A percentile compares a stretch with the other conserved stretches of the same genome.
Conservation (phyloP, 2,888 invertebrate species). For the Tromatobia lineatoria region DNA sequence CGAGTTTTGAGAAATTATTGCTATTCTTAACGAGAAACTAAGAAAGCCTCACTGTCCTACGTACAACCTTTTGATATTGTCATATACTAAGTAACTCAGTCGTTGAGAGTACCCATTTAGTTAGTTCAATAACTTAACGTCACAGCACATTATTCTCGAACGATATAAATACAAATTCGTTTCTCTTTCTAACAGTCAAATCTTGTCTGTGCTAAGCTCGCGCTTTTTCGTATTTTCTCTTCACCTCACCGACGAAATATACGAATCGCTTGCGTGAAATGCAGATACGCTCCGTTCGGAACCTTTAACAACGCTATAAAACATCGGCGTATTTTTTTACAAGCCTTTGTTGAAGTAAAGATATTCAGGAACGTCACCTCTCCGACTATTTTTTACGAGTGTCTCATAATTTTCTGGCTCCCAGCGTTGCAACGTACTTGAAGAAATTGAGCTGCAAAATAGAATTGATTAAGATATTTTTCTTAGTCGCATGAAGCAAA, state of each 20-base stretch:
- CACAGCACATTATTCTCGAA: constrained; percentile 60
- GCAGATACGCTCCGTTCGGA: constrained; percentile 43
- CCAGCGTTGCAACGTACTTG: constrained; percentile 90
- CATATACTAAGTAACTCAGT: constrained; percentile 51
- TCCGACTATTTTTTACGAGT: constrained; percentile 89
- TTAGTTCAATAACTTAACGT: constrained; percentile 53
- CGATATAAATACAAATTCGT: constrained; percentile 34
- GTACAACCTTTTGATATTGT: constrained; percentile 54
- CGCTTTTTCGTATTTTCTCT: constrained; percentile 10
- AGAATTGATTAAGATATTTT: neutral
- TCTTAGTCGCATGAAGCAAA: neutral
- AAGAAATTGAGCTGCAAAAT: constrained; percentile 89
- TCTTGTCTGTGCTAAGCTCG: constrained; percentile 53
- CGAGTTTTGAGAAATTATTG: constrained; percentile 51
- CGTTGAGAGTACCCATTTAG: constrained; percentile 22
- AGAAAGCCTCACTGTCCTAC: constrained; percentile 33
- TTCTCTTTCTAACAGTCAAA: constrained; percentile 43
- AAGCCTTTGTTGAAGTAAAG: constrained; percentile 97
- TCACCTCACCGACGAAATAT: neutral
- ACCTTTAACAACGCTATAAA: constrained; percentile 39
- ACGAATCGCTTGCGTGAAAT: constrained; percentile 39
- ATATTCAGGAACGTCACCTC: constrained; percentile 89
- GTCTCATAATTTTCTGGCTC: constrained; percentile 91
- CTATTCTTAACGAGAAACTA: constrained; percentile 59
- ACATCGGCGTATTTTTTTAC: constrained; percentile 85